A percentile compares a stretch with the other conserved stretches of the same genome.
phyloP scores from a whole-genome alignment of 2,113 vertebrate genomes.

The Suricata suricatta region DNA sequence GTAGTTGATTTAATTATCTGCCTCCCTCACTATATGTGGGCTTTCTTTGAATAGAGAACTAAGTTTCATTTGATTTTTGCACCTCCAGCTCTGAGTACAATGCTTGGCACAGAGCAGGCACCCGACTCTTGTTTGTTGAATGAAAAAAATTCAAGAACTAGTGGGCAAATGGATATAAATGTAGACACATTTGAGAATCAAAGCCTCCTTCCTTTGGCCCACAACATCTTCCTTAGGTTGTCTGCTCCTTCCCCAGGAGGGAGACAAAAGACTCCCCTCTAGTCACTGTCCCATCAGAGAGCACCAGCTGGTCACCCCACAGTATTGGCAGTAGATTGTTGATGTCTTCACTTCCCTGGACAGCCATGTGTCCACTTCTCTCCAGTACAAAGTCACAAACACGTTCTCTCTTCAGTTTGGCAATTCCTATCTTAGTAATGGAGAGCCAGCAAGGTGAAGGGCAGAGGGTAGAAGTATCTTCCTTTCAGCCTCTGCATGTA shows the following conservation, averaged over 20 bases:
- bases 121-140: background rate
- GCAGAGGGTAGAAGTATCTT: background rate
- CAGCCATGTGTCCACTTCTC: background rate
- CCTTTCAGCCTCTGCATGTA: background rate
- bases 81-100: background rate
- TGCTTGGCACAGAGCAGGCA: background rate
- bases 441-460: background rate
- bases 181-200: background rate
- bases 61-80: background rate
- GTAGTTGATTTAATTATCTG: background rate
- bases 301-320: background rate
- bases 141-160: background rate
- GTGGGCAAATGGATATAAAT: background rate
- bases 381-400: background rate
- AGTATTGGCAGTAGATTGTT: background rate
- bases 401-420: background rate
- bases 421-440: background rate
- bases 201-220: background rate
- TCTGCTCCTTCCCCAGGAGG: background rate
- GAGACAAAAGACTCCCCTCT: background rate
- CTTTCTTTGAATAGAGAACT: slow-evolving; percentile 3
- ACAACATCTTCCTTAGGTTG: background rate
- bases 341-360: background rate
- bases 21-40: background rate
- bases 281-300: background rate